Base-by-base conservation (phyloP, 2,113 vertebrate genomes). In the Alouatta palliata region DNA sequence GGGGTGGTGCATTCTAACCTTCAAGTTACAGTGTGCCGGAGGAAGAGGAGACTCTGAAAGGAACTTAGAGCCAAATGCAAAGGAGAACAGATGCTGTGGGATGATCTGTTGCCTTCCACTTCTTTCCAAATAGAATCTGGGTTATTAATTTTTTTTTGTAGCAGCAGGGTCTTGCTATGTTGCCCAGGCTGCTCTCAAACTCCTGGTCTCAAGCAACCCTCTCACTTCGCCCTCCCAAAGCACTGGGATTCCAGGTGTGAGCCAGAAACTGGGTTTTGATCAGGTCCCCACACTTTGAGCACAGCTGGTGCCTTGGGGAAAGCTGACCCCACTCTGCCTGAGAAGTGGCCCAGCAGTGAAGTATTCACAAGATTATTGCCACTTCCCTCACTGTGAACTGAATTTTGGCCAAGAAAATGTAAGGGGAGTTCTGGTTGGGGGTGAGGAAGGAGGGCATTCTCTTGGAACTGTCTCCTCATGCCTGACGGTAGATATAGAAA, bases 11-110 rank as follows among this genome's bases (percentile, higher is more conserved):
- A 5, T 21, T 54, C 56, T 80, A 8, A 73, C 27, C 54, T 64
- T 61, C 47, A 70, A 1, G 75, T 23, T 17, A 30, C 13, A 13
- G 5, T 1, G 1, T 45, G 20, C 11, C 7, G 52, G 20, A 93
- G 73, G 30, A 2, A 27, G 77, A 40, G 45, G 45, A 40, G n/a
- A 20, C 70, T 61, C 16, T 45, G 20, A 23, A 45, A 49, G 54
- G 27, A 47, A 45, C 13, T 0, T 0, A 49, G 91, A n/a, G 5
- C 37, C 56, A 4, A 8, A 13, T 1, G 40, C 6, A 9, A 35
- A 81, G 82, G 45, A 23, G 37, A 19, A 4, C 3, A 40, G 30
- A 8, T 0, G 9, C 47, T 8, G 10, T 2, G 10, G 27, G 61
- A 2, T 1, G 1, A 32, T 35, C 27, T 7, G 27, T 27, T 49